Conservation (phyloP, 2,113 vertebrate species). For the Uropsilus gracilis region DNA sequence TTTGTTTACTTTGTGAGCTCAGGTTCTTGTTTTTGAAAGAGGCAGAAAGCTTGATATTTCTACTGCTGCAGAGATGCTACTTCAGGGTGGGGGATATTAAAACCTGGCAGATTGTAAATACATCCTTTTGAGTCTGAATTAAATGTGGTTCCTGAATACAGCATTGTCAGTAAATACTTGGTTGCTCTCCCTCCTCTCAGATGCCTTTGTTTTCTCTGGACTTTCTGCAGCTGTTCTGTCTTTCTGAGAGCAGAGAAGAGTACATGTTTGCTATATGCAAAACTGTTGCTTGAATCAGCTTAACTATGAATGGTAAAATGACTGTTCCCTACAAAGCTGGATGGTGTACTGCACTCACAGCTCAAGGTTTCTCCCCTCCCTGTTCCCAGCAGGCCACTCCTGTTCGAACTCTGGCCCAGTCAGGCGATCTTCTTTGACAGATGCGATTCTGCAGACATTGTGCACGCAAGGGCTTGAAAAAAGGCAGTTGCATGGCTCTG, state of each 20-base stretch:
- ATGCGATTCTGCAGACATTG: not conserved
- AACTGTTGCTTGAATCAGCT: constrained; percentile 68
- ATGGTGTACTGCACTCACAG: not conserved
- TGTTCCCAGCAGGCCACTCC: not conserved
- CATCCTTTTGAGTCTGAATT: constrained; percentile 67
- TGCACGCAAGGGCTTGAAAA: not conserved
- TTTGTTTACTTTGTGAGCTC: constrained; percentile 43
- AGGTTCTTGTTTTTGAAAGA: constrained; percentile 34
- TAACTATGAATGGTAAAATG: not conserved
- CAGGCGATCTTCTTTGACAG: not conserved
- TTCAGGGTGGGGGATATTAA: constrained; percentile 30
- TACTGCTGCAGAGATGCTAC: not conserved
- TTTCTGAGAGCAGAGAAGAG: constrained; percentile 33
- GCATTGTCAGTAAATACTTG: constrained; percentile 62
- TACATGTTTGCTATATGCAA: constrained; percentile 50
- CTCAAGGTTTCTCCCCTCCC: not conserved
- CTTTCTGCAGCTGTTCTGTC: constrained; percentile 73
- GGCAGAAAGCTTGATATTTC: constrained; percentile 39
- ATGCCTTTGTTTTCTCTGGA: constrained; percentile 71
- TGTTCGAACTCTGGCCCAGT: not conserved
- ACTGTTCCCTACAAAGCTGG: not conserved
- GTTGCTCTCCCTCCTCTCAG: constrained; percentile 35
- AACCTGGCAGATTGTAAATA: constrained; percentile 59
- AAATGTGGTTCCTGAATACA: constrained; percentile 68
- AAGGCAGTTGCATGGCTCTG: not conserved